Evolutionary conservation across 1,140 invertebrate species (phyloP).

Genomic region (Lepidurus couesii): DNA sequence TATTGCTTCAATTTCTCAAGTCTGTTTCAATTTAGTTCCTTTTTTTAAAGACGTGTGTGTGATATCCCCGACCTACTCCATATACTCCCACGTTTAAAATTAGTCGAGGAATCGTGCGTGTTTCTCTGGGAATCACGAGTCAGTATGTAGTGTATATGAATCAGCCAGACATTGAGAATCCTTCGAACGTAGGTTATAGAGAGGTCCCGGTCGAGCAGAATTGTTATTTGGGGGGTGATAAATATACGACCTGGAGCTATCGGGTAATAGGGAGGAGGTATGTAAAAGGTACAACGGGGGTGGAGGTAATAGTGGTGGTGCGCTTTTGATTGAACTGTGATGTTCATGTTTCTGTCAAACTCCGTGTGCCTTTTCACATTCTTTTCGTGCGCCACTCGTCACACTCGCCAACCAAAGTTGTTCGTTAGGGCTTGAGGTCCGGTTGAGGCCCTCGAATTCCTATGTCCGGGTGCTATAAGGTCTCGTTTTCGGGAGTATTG

Average conservation of each 20-base stretch:
- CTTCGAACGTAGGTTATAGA: too few species aligned
- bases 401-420: constrained; percentile 14
- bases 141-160: too few species aligned
- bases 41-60: too few species aligned
- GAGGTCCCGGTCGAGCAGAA: not conserved
- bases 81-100: too few species aligned
- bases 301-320: not conserved
- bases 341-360: not conserved
- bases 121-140: too few species aligned
- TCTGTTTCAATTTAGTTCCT: too few species aligned
- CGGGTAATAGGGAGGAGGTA: not conserved
- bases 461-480: constrained; percentile 11
- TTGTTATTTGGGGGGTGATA: constrained; percentile 5
- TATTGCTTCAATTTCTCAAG: too few species aligned
- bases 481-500: constrained; percentile 9
- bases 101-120: too few species aligned
- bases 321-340: constrained; percentile 9
- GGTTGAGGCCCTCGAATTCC: not conserved
- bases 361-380: not conserved
- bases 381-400: constrained; percentile 12
- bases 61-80: too few species aligned
- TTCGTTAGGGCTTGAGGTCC: constrained; percentile 3
- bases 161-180: too few species aligned
- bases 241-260: not conserved
- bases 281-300: not conserved